phyloP scores from a whole-genome alignment of 2,113 vertebrate genomes.

The Takifugu bimaculatus region DNA sequence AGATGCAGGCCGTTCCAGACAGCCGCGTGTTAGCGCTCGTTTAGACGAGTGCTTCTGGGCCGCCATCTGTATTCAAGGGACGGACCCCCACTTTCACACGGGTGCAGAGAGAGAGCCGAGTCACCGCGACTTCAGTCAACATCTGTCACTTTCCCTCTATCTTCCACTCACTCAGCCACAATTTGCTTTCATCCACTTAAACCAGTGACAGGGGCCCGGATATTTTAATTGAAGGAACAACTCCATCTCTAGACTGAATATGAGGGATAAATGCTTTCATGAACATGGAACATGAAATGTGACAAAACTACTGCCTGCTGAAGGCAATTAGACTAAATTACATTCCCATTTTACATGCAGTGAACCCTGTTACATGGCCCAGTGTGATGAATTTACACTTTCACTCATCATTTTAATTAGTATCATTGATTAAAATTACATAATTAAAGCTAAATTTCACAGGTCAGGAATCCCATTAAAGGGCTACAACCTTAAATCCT shows the following conservation, averaged over 20 bases:
- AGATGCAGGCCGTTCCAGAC: conserved; percentile 52
- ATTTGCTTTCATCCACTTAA: conserved; percentile 49
- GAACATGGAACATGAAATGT: conserved; percentile 15
- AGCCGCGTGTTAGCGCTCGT: conserved; percentile 54
- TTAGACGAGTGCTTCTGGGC: conserved; percentile 70
- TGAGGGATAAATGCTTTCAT: neutral
- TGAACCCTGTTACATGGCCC: neutral
- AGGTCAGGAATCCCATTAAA: too few species aligned
- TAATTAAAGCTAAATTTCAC: too few species aligned
- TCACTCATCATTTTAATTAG: too few species aligned
- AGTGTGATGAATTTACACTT: too few species aligned
- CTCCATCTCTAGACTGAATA: too few species aligned
- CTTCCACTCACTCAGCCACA: conserved; percentile 29
- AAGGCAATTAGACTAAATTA: conserved; percentile 2
- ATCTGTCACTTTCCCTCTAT: conserved; percentile 43
- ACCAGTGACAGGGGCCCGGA: conserved; percentile 21
- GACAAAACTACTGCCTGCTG: conserved; percentile 7
- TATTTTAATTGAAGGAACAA: neutral
- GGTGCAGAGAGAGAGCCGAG: conserved; percentile 41
- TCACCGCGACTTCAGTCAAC: conserved; percentile 47
- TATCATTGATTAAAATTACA: too few species aligned
- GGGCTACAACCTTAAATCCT: too few species aligned
- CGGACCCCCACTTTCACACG: conserved; percentile 61
- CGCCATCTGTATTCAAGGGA: conserved; percentile 72
- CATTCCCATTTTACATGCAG: conserved; percentile 7